phyloP scores from a whole-genome alignment of 2,113 vertebrate genomes.

The Plecotus auritus region DNA sequence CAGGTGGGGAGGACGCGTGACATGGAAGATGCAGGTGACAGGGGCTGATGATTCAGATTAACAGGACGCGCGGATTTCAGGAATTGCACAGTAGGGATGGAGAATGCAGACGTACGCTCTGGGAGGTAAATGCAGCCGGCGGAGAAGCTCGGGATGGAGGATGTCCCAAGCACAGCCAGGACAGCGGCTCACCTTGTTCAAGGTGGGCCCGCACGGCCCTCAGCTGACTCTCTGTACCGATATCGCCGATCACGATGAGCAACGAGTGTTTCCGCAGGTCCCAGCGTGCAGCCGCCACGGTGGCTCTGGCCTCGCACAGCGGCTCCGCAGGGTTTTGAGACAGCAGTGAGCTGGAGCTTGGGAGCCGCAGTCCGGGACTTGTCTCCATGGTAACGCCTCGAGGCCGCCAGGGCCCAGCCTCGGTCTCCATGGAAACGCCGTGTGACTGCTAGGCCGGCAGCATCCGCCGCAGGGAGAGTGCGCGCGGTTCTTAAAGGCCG shows the following conservation, averaged over 20 bases:
- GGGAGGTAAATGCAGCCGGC: slow-evolving; percentile 12
- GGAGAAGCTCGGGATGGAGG: slow-evolving; percentile 27
- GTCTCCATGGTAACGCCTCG: slow-evolving; percentile 90
- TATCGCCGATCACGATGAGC: slow-evolving; percentile 91
- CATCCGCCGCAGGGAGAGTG: slow-evolving; percentile 69
- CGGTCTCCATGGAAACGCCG: slow-evolving; percentile 93
- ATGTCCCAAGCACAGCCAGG: not conserved
- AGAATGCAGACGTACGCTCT: not conserved
- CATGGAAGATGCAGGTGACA: slow-evolving; percentile 4
- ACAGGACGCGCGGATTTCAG: not conserved
- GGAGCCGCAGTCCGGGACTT: slow-evolving; percentile 69
- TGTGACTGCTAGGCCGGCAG: slow-evolving; percentile 40
- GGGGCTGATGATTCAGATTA: not conserved
- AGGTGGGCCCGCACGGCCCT: slow-evolving; percentile 85
- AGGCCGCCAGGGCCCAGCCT: slow-evolving; percentile 78
- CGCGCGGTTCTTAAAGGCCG: slow-evolving; percentile 75
- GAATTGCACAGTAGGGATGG: not conserved
- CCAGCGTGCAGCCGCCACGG: slow-evolving; percentile 62
- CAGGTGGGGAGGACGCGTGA: not conserved
- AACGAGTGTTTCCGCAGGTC: slow-evolving; percentile 81
- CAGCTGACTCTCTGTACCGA: slow-evolving; percentile 85
- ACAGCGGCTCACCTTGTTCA: slow-evolving; percentile 84
- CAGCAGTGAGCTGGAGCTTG: slow-evolving; percentile 51
- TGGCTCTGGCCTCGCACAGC: slow-evolving; percentile 40
- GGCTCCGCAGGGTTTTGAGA: slow-evolving; percentile 76